Evolutionary conservation across 1,140 invertebrate genomes (phyloP), one percentile per base, ranked within the genome.

Genomic region (Zaprionus davidi): DNA sequence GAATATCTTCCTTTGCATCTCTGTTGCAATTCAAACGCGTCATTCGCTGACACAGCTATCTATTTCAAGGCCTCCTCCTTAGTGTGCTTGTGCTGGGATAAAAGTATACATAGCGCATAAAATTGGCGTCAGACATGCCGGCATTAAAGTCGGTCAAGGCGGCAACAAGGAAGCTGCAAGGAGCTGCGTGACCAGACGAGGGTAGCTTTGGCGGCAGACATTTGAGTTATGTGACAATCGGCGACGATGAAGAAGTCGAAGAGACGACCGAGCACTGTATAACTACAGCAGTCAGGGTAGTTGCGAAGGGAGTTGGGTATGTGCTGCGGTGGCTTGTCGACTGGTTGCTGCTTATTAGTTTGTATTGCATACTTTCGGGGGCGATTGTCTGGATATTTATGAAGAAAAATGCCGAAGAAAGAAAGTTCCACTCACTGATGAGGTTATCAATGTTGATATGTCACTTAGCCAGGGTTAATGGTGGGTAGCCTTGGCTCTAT

Each of bases 111-210:
- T 73, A 67, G 74, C 72, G 81, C 75, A 91, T 82, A 80, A 85
- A 85, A 91, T 91, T 91, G 88, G 88, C 88, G 83, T 91, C 88
- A 82, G 88, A 78, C 80, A 65, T 71, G 80, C 53, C 74, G 71
- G 80, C 79, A 76, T 90, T 90, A 90, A 90, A 90, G 79, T 90
- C 86, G 82, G 86, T 85, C 85, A 90, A 90, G 79, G 76, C 79
- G 71, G 71, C 22, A 71, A 76, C 66, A 62, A 59, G 38, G 41
- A 76, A 82, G 60, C 15, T 11, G 31, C 31, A 55, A 49, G 63
- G 73, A 77, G 70, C 81, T 88, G 86, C 85, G 85, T 90, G 85
- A 90, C 85, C 85, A 90, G 85, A 90, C 85, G 68, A 85, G 85
- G 85, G 85, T 90, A 85, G 85, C 72, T 85, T 85, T 90, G 78